phyloP scores from a whole-genome alignment of 37 sponge, comb jelly and placozoan species.

The Cladorhizidae sp. region DNA sequence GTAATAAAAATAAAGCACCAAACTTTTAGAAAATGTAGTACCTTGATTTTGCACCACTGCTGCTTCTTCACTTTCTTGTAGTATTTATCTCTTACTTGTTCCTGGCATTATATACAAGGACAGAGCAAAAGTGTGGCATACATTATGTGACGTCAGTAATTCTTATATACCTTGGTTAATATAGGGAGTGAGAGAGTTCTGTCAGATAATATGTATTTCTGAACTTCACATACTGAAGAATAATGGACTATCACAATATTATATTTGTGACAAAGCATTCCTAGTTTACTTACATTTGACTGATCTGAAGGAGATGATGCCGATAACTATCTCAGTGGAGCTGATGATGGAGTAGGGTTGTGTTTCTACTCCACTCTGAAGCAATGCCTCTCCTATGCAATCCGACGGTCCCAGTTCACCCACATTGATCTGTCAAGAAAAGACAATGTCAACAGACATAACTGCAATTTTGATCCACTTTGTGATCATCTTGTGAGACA shows the following conservation, averaged over 20 bases:
- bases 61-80: slow-evolving; percentile 9
- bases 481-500: no score
- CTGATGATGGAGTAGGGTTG: slow-evolving; percentile 33
- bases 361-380: slow-evolving; percentile 12
- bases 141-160: not conserved
- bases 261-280: not conserved
- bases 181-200: slow-evolving; percentile 1
- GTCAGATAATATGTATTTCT: slow-evolving; percentile 39
- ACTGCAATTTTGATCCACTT: no score
- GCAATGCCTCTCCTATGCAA: slow-evolving; percentile 47
- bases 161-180: slow-evolving; percentile 16
- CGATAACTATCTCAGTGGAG: not conserved
- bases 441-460: no score
- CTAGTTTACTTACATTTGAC: not conserved
- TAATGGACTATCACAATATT: not conserved
- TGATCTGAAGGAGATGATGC: slow-evolving; percentile 1
- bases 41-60: slow-evolving; percentile 45
- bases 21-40: no score
- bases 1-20: no score
- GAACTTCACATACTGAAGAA: slow-evolving; percentile 31
- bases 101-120: no score
- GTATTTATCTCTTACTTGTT: slow-evolving; percentile 11
- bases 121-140: not conserved
- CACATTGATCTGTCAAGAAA: slow-evolving; percentile 51
- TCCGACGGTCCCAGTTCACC: slow-evolving; percentile 27